phyloP scores from a whole-genome alignment of 2,888 invertebrate genomes.

The Lochmaea capreae region DNA sequence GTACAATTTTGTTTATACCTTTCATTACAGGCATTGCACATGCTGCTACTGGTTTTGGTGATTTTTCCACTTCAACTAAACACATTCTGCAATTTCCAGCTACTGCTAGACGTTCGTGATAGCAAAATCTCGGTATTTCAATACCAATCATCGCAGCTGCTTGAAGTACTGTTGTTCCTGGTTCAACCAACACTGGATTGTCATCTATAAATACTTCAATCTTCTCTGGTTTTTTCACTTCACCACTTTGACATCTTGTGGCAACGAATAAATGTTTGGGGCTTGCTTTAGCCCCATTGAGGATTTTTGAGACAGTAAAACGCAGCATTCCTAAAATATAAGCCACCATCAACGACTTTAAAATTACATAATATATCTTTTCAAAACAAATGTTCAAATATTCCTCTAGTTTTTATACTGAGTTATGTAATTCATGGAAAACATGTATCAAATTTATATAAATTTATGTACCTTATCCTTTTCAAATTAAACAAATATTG shows the following conservation, averaged over 20 bases:
- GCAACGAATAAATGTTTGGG: slow-evolving; percentile 56
- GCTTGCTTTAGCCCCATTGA: slow-evolving; percentile 63
- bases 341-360: slow-evolving; percentile 13
- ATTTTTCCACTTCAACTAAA: slow-evolving; percentile 98
- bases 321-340: slow-evolving; percentile 74
- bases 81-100: slow-evolving; percentile 99
- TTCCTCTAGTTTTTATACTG: too few relatives aligned
- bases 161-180: slow-evolving; percentile 96
- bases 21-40: slow-evolving; percentile 99
- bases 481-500: slow-evolving; percentile 14
- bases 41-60: slow-evolving; percentile 97
- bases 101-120: slow-evolving; percentile 97
- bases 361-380: slow-evolving; percentile 41
- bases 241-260: slow-evolving; percentile 54
- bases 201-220: slow-evolving; percentile 98
- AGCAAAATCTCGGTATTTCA: slow-evolving; percentile 99
- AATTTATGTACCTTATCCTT: slow-evolving; percentile 17
- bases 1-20: slow-evolving; percentile 63
- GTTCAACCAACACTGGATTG: slow-evolving; percentile 91
- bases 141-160: slow-evolving; percentile 95
- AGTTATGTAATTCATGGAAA: neutral
- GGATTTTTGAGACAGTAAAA: slow-evolving; percentile 78
- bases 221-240: slow-evolving; percentile 70
- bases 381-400: neutral
- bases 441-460: neutral